A percentile compares a stretch with the other conserved stretches of the same genome.
Conservation (phyloP, 2,888 invertebrate genomes). For the Brachyptera risi region DNA sequence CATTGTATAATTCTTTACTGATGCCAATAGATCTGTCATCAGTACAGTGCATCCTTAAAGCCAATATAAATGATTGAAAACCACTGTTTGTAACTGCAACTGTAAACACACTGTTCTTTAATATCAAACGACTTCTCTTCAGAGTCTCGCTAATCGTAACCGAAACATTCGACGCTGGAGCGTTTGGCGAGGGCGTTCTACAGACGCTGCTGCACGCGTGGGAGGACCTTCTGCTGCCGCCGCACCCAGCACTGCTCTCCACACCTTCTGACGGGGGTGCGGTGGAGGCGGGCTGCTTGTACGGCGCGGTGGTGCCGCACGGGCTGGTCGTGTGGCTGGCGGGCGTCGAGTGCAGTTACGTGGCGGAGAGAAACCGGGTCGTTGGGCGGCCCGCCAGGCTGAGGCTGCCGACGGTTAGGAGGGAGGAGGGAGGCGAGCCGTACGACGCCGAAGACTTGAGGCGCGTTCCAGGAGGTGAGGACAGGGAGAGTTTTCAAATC, state of each 20-base stretch:
- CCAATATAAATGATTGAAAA: too few species aligned
- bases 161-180: slow-evolving; percentile 74
- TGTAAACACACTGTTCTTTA: too few species aligned
- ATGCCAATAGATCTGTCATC: not conserved
- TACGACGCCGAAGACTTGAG: slow-evolving; percentile 69
- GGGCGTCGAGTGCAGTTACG: slow-evolving; percentile 58
- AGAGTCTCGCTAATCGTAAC: slow-evolving; percentile 62
- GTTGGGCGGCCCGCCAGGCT: slow-evolving; percentile 41
- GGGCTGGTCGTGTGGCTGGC: slow-evolving; percentile 60
- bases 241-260: not conserved
- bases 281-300: slow-evolving; percentile 19
- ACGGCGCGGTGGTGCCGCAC: slow-evolving; percentile 56
- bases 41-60: too few species aligned
- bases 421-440: too few species aligned
- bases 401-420: slow-evolving; percentile 16
- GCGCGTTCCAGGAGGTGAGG: slow-evolving; percentile 48
- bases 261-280: not conserved
- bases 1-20: not conserved
- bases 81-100: too few species aligned
- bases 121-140: too few species aligned
- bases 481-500: too few species aligned
- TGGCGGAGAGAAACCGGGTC: slow-evolving; percentile 48
- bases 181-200: slow-evolving; percentile 72
- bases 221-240: slow-evolving; percentile 53
- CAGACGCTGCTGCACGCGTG: slow-evolving; percentile 65